Evolutionary conservation across 2,113 vertebrate genomes (phyloP).

Genomic region (Ctenodactylus gundi): DNA sequence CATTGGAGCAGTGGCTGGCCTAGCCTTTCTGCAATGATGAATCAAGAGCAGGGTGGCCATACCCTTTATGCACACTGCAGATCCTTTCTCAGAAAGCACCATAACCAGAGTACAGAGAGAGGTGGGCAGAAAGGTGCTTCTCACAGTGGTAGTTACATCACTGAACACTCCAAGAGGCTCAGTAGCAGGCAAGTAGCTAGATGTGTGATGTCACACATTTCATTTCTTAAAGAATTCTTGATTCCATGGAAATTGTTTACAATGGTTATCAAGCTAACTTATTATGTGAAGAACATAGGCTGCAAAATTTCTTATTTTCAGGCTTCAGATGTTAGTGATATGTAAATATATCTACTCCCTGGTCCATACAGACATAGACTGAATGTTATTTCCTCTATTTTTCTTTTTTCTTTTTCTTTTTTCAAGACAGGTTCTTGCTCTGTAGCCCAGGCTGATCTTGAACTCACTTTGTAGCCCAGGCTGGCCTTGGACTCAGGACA

Average conservation of each 20-base stretch:
- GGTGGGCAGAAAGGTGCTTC: not conserved
- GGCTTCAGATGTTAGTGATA: rapidly evolving
- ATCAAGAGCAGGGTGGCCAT: rapidly evolving
- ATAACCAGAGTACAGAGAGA: no score
- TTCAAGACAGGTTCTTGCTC: no score
- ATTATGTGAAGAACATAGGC: not conserved
- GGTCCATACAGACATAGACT: not conserved
- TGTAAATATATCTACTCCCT: rapidly evolving
- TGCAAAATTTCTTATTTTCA: no score
- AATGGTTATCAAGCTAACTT: rapidly evolving
- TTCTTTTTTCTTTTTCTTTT: no score
- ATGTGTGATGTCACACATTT: rapidly evolving
- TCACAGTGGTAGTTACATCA: rapidly evolving
- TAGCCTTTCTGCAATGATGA: not conserved
- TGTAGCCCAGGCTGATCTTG: no score
- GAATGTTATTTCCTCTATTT: not conserved
- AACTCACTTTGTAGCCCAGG: no score
- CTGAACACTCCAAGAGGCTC: not conserved
- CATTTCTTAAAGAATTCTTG: rapidly evolving
- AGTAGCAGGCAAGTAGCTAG: rapidly evolving
- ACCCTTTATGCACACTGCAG: not conserved
- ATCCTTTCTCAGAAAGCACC: not conserved
- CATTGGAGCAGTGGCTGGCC: not conserved
- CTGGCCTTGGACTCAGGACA: no score
- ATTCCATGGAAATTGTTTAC: not conserved